Percentiles rank a stretch among this genome's conserved stretches.
Evolutionary conservation across 2,797 vertebrate species (phyloP).

Genomic region (Tiaroga cobitis): DNA sequence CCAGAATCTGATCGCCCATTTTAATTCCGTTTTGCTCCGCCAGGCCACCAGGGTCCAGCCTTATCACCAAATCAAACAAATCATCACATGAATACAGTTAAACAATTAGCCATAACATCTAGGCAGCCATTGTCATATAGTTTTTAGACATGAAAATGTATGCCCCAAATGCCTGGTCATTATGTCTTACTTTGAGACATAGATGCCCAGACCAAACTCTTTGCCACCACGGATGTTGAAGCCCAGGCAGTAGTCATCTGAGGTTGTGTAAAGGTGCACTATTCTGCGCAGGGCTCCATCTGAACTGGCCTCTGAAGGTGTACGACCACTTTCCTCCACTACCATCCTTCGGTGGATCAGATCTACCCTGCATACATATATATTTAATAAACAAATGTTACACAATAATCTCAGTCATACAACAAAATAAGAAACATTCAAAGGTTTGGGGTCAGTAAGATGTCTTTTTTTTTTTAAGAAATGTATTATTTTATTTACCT

Average conservation of each 20-base stretch:
- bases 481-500: too few relatives aligned
- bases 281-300: slow-evolving; percentile 86
- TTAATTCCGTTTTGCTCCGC: slow-evolving; percentile 95
- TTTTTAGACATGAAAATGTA: neutral
- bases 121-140: neutral
- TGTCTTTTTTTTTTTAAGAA: too few relatives aligned
- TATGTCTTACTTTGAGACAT: slow-evolving; percentile 90
- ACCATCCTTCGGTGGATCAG: slow-evolving; percentile 91
- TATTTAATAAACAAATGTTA: slow-evolving; percentile 9
- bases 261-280: slow-evolving; percentile 94
- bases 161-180: neutral
- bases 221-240: slow-evolving; percentile 97
- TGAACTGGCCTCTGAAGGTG: slow-evolving; percentile 81
- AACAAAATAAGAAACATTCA: too few relatives aligned
- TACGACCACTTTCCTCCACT: slow-evolving; percentile 86
- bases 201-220: slow-evolving; percentile 97
- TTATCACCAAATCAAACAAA: slow-evolving; percentile 64
- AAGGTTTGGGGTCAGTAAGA: too few relatives aligned
- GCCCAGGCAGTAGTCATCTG: slow-evolving; percentile 94
- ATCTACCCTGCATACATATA: slow-evolving; percentile 85
- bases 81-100: slow-evolving; percentile 9
- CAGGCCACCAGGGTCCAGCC: slow-evolving; percentile 92
- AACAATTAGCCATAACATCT: neutral
- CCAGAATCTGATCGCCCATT: slow-evolving; percentile 97
- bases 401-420: too few relatives aligned